These are phyloP conservation scores for Megalurothrips usitatus DNA, from an alignment of 2,888 invertebrate genomes.

Conservation along the genomic window DNA sequence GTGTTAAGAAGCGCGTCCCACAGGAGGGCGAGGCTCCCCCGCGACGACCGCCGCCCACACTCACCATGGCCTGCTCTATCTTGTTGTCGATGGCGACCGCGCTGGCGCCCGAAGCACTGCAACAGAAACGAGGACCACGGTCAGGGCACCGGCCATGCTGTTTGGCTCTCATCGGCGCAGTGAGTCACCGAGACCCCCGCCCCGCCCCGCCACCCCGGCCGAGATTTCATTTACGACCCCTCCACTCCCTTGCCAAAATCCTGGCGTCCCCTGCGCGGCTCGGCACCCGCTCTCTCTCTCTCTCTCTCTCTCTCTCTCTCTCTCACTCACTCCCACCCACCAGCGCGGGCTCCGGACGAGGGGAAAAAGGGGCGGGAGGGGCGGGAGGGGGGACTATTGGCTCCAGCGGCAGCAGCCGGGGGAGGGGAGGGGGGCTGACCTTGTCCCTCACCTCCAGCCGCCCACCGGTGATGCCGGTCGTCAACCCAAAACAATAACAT, in stretches of 20 bases:
- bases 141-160: background rate
- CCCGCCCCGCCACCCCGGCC: background rate
- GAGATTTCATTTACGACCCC: no score
- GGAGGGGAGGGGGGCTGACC: background rate
- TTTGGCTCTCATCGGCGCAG: background rate
- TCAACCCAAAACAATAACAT: constrained; percentile 13
- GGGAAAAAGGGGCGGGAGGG: background rate
- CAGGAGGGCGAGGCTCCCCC: no score
- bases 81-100: constrained; percentile 97
- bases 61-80: constrained; percentile 98
- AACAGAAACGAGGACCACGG: constrained; percentile 48
- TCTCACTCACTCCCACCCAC: no score
- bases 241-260: no score
- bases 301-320: no score
- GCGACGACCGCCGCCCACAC: constrained; percentile 45
- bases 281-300: no score
- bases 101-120: constrained; percentile 87
- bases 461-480: background rate
- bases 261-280: background rate
- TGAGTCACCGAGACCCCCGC: background rate
- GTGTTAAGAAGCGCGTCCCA: background rate
- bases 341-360: background rate
- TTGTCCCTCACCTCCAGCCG: background rate
- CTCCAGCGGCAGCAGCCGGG: background rate
- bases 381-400: background rate